phyloP scores from a whole-genome alignment of 2,888 invertebrate species.

The Drosophila heteroneura region DNA sequence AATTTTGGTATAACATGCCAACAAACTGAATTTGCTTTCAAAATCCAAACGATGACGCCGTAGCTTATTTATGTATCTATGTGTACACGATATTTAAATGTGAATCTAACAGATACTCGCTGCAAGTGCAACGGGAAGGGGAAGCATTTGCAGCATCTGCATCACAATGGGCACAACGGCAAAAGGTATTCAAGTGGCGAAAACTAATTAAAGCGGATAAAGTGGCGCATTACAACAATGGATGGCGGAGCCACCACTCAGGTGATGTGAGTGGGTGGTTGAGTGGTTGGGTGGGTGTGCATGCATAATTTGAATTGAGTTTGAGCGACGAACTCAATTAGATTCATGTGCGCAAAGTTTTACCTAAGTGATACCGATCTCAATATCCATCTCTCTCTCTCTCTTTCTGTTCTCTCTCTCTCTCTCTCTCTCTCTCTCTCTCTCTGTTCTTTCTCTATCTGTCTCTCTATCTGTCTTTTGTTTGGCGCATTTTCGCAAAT shows the following conservation, averaged over 20 bases:
- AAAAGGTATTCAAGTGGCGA: conserved; percentile 73
- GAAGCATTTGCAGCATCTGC: conserved; percentile 73
- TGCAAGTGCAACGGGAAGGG: conserved; percentile 58
- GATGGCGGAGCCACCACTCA: conserved; percentile 3
- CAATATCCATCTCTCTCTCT: conserved; percentile 21
- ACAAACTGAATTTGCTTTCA: conserved; percentile 64
- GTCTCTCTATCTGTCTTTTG: conserved; percentile 40
- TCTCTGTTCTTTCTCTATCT: neutral
- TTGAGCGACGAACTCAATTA: conserved; percentile 78
- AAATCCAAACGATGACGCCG: conserved; percentile 58
- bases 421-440: neutral
- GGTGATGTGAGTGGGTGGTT: conserved; percentile 13
- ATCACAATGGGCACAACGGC: conserved; percentile 64
- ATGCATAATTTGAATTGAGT: conserved; percentile 76
- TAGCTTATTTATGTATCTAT: conserved; percentile 1
- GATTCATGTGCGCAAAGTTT: conserved; percentile 75
- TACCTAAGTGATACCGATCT: conserved; percentile 74
- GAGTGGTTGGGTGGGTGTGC: conserved; percentile 31
- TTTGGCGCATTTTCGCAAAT: conserved; percentile 74
- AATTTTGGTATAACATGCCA: conserved; percentile 56
- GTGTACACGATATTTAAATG: conserved; percentile 35
- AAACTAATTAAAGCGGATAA: conserved; percentile 83
- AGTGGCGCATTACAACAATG: conserved; percentile 81
- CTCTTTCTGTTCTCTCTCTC: conserved; percentile 2
- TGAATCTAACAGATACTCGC: conserved; percentile 25